Conservation (phyloP, 2,113 vertebrate genomes). For the Petrocephalus microphthalmus region DNA sequence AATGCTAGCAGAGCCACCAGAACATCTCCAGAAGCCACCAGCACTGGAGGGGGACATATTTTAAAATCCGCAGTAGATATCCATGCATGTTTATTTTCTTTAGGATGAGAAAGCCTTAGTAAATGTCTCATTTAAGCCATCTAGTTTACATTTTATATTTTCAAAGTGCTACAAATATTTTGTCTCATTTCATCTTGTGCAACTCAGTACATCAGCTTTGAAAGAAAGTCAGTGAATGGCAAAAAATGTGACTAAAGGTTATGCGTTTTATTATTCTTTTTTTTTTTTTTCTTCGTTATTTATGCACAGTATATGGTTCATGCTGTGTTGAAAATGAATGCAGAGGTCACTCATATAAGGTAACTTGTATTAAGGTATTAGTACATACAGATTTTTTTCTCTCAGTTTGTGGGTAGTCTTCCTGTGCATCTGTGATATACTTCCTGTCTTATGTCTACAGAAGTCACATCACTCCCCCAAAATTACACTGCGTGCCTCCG, state of each 20-base stretch:
- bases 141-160: not conserved
- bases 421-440: conserved; percentile 31
- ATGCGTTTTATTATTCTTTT: not conserved
- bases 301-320: not conserved
- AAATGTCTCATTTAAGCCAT: not conserved
- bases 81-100: not conserved
- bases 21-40: not conserved
- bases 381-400: conserved; percentile 13
- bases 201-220: not conserved
- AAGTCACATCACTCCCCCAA: conserved; percentile 3
- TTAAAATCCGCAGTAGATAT: not conserved
- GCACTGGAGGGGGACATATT: not conserved
- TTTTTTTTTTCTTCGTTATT: not conserved
- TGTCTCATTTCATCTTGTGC: not conserved
- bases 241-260: not conserved
- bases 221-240: not conserved
- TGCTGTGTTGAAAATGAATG: not conserved
- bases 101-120: not conserved
- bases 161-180: not conserved
- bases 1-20: not conserved
- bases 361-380: conserved; percentile 4
- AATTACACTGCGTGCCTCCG: not conserved
- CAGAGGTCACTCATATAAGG: conserved; percentile 6
- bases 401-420: conserved; percentile 23
- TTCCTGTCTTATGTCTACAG: conserved; percentile 27